Base-by-base conservation (phyloP, 2,113 vertebrate species). In the Hucho hucho region DNA sequence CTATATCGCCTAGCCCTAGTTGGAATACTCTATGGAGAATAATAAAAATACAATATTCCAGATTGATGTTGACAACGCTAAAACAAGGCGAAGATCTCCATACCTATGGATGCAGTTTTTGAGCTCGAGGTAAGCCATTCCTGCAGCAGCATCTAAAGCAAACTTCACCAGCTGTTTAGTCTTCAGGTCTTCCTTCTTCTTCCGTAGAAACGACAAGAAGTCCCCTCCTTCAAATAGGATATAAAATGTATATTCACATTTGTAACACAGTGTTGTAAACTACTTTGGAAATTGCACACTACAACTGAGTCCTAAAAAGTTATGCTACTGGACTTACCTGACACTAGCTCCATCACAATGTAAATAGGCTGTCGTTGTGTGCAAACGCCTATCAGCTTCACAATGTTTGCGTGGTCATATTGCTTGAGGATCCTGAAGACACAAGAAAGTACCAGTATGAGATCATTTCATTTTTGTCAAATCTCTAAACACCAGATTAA, bases 71-170 rank as follows among this genome's bases (percentile, higher is more conserved):
- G 18, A 61, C 37, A 43, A 43, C 18, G 53, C 53, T 61, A 22
- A 22, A 22, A 22, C 13, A n/a, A 59, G 20, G 53, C 18, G 7
- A 61, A 61, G 6, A 61, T 7, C 58, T 9, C 16, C 58, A 56
- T 56, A 98, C 97, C 97, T 97, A 91, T 98, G 97, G 87, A 99
- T 99, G 72, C 97, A 99, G 87, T 98, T 98, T 89, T 97, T 98
- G 56, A 94, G 94, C 87, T 98, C 96, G 0, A 99, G 93, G 89
- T 99, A 99, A 0, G 96, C 92, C 97, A 99, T 99, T 49, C 97
- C 97, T 6, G 94, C 93, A 59, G 96, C 95, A 81, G 95, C 96
- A 75, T 98, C 97, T 73, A 96, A 92, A 11, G 96, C 92, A 90
- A 98, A 98, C 63, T 95, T 97, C 66, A 98, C 90, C 63, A 99